Evolutionary conservation across 2,888 invertebrate species (phyloP).

Genomic region (Polydesmus complanatus): DNA sequence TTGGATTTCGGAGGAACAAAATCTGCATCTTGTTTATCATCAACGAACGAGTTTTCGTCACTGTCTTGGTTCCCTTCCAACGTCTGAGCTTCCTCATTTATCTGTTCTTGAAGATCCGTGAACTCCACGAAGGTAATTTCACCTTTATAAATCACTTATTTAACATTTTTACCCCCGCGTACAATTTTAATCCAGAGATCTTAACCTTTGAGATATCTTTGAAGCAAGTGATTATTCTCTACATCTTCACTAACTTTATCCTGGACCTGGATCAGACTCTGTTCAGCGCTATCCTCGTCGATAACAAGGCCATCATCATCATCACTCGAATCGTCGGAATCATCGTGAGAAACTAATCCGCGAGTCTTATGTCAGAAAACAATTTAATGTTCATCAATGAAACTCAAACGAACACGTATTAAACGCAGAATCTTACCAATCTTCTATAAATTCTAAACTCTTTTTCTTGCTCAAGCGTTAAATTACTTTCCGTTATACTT

Average conservation of each 20-base stretch:
- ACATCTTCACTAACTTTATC: too few relatives aligned
- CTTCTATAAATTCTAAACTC: not conserved
- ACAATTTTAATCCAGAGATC: not conserved
- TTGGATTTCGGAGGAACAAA: not conserved
- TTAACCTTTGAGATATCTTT: too few relatives aligned
- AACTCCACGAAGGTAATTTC: slow-evolving; percentile 56
- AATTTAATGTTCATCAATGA: not conserved
- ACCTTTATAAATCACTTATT: too few relatives aligned
- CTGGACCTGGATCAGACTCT: too few relatives aligned
- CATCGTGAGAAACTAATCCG: not conserved
- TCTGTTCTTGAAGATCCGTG: slow-evolving; percentile 26
- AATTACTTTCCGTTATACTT: not conserved
- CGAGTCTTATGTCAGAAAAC: not conserved
- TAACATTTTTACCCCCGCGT: not conserved
- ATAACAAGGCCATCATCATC: not conserved
- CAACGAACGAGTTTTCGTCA: slow-evolving; percentile 7
- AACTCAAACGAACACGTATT: not conserved
- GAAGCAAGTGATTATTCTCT: too few relatives aligned
- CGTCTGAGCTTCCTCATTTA: slow-evolving; percentile 24
- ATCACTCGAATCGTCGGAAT: not conserved
- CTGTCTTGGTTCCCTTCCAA: slow-evolving; percentile 8
- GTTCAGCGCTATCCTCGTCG: not conserved
- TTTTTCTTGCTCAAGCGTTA: not conserved
- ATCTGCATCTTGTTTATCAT: slow-evolving; percentile 11
- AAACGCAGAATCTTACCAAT: not conserved